These are phyloP conservation scores for Anthophora plumipes DNA, from an alignment of 2,888 invertebrate species.

Conservation along the genomic window DNA sequence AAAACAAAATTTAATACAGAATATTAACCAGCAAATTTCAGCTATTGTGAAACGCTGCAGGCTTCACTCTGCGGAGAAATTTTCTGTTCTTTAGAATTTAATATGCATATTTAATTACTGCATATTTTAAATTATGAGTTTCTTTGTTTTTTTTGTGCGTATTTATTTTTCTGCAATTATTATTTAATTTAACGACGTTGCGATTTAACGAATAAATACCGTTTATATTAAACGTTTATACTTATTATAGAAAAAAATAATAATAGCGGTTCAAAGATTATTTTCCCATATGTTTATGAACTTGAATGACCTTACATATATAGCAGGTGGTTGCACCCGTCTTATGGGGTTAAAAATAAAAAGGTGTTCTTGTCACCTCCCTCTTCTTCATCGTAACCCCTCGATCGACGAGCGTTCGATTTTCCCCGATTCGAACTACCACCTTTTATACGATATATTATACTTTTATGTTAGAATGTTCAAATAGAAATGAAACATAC, in stretches of 20 bases:
- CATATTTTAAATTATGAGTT: no score
- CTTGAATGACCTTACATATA: slow-evolving; percentile 10
- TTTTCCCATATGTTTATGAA: not conserved
- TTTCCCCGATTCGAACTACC: slow-evolving; percentile 7
- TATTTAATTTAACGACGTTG: no score
- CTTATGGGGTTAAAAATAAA: slow-evolving; percentile 32
- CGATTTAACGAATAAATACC: no score
- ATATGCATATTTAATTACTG: not conserved
- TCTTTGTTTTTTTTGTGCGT: no score
- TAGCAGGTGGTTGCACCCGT: slow-evolving; percentile 23
- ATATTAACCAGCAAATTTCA: no score
- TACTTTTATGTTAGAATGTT: not conserved
- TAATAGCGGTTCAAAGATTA: not conserved
- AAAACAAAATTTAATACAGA: no score
- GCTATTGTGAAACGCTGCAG: no score
- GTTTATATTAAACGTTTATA: not conserved
- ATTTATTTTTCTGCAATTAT: no score
- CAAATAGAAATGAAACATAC: not conserved
- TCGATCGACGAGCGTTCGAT: not conserved
- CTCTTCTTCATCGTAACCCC: slow-evolving; percentile 10
- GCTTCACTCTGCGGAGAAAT: no score
- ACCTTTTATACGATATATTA: not conserved
- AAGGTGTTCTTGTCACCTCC: not conserved
- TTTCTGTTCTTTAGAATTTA: not conserved
- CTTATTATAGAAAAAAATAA: not conserved